A percentile compares a stretch with the other conserved stretches of the same genome.
Evolutionary conservation across 2,797 vertebrate species (phyloP).

Genomic region (Poeciliopsis infans): DNA sequence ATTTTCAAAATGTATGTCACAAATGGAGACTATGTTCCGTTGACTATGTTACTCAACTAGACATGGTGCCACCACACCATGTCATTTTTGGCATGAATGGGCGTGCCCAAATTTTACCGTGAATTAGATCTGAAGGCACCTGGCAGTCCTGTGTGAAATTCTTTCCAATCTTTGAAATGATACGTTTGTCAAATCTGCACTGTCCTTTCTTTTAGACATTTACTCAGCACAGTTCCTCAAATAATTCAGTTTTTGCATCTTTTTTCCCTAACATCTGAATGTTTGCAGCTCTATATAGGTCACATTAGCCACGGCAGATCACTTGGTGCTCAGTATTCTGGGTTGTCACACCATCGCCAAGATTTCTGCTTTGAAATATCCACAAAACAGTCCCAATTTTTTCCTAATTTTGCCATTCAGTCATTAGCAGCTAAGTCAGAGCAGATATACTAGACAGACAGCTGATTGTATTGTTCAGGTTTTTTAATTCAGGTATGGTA

Average conservation of each 20-base stretch:
- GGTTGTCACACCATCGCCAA: constrained; percentile 20
- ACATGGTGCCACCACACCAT: constrained; percentile 58
- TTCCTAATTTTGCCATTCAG: constrained; percentile 36
- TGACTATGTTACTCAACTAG: constrained; percentile 48
- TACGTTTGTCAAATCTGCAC: constrained; percentile 19
- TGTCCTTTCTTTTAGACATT: constrained; percentile 27
- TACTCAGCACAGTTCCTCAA: constrained; percentile 21
- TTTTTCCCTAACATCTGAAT: constrained; percentile 31
- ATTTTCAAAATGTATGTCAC: constrained; percentile 80
- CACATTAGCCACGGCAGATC: constrained; percentile 36
- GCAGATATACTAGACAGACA: constrained; percentile 7
- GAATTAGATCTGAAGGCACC: constrained; percentile 33
- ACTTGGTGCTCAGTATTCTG: constrained; percentile 21
- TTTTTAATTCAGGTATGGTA: constrained; percentile 13
- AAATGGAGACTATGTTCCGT: constrained; percentile 75
- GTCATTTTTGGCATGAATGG: constrained; percentile 54
- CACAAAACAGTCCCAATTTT: constrained; percentile 14
- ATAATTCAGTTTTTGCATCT: constrained; percentile 19
- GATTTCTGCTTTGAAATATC: constrained; percentile 18
- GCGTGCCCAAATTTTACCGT: constrained; percentile 35
- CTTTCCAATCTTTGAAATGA: constrained; percentile 7
- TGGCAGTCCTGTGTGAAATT: constrained; percentile 20
- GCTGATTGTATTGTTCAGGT: constrained; percentile 25
- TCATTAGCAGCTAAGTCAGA: constrained; percentile 22
- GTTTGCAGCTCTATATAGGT: constrained; percentile 34